Evolutionary conservation across 37 sponge, comb jelly and placozoan genomes (phyloP).

Genomic region (Geodia barretti): DNA sequence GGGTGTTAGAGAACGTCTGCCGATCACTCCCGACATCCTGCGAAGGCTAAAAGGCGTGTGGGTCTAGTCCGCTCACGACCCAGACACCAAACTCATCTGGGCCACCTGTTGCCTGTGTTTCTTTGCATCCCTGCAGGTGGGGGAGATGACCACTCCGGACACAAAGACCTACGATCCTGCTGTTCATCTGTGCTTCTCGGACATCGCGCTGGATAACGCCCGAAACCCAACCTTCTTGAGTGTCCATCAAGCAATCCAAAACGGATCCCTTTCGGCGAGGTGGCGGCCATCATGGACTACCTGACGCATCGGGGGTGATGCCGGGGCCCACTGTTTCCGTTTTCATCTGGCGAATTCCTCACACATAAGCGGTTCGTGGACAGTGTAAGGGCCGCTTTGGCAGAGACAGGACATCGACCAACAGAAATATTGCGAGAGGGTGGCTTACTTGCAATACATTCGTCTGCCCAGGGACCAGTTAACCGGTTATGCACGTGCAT

Average conservation of each 20-base stretch:
- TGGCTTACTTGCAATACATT: too few relatives aligned
- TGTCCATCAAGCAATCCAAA: conserved; percentile 36
- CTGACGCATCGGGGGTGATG: not conserved
- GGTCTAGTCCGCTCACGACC: not conserved
- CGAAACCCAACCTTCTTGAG: not conserved
- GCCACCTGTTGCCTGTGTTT: conserved; percentile 29
- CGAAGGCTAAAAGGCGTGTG: conserved; percentile 8
- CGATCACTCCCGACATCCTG: not conserved
- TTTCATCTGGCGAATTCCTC: too few relatives aligned
- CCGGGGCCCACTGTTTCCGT: too few relatives aligned
- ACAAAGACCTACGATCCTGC: conserved; percentile 5
- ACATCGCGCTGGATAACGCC: conserved; percentile 16
- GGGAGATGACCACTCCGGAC: conserved; percentile 12
- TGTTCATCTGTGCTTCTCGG: conserved; percentile 5
- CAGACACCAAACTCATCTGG: conserved; percentile 24
- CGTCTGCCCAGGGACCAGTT: conserved; percentile 4
- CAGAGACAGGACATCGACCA: too few relatives aligned
- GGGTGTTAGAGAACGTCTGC: conserved; percentile 1
- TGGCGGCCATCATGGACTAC: conserved; percentile 14
- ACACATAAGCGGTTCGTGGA: too few relatives aligned
- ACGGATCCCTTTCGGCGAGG: conserved; percentile 37
- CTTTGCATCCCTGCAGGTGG: not conserved
- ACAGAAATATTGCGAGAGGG: too few relatives aligned
- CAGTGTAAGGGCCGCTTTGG: too few relatives aligned
- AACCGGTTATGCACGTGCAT: conserved; percentile 5